These are phyloP conservation scores for Penaeus vannamei DNA, from an alignment of 1,140 invertebrate genomes.

Conservation along the genomic window DNA sequence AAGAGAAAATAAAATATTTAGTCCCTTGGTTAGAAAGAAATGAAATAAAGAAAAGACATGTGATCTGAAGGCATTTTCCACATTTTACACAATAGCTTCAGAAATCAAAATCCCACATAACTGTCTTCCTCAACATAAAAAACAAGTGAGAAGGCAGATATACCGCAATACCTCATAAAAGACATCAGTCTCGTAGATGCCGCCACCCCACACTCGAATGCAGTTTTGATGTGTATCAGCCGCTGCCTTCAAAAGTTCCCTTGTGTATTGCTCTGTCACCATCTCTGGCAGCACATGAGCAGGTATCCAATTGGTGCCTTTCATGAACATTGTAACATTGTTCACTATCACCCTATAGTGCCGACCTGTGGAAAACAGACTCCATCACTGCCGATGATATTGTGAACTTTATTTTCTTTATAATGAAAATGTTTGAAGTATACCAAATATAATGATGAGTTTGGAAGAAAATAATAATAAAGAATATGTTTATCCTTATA, in stretches of 20 bases:
- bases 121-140: conserved; percentile 15
- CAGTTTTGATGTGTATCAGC: conserved; percentile 92
- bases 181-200: conserved; percentile 91
- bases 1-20: background rate
- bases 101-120: background rate
- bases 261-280: conserved; percentile 74
- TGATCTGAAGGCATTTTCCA: background rate
- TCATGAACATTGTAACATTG: conserved; percentile 90
- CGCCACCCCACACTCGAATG: conserved; percentile 97
- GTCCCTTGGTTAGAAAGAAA: background rate
- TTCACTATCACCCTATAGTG: conserved; percentile 83
- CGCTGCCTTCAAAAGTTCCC: conserved; percentile 80
- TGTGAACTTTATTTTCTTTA: no score
- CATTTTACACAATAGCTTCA: background rate
- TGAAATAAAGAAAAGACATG: background rate
- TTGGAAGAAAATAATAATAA: background rate
- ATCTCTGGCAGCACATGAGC: conserved; percentile 88
- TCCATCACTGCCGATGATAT: background rate
- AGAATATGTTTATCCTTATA: background rate
- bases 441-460: no score
- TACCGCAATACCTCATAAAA: conserved; percentile 83
- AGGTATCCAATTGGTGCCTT: conserved; percentile 97
- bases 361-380: conserved; percentile 50
- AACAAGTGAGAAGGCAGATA: conserved; percentile 1
- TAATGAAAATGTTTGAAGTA: background rate